Base-by-base conservation (phyloP, 2,797 vertebrate genomes). In the Xenopus petersii region DNA sequence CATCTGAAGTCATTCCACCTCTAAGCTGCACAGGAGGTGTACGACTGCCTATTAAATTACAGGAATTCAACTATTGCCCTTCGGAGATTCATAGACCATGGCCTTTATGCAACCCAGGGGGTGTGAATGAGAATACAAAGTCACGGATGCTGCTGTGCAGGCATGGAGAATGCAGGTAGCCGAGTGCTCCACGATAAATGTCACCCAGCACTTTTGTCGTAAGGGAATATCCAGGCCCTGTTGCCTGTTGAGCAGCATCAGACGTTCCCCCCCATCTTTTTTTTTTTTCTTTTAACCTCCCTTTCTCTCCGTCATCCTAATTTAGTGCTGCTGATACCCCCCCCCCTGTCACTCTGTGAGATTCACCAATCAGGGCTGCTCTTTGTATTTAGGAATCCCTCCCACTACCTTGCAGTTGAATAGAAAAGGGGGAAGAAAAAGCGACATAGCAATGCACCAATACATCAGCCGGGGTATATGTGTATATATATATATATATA, bases 341-440 rank as follows among this genome's bases (percentile, higher is more conserved):
- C 75, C 73, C 73, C 66, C n/a, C 60, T 73, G 75, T 73, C 75
- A 73, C 71, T 78, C 76, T 51, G 51, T 30, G 65, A 63, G n/a
- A 65, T 59, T 42, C 65, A 21, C 76, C 76, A 79, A 79, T 79
- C 76, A 79, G 76, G 71, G 66, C 71, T 24, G 76, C 66, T 64
- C 61, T 64, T 46, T n/a, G 58, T 69, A 66, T 69, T 58, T 10
- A 71, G 74, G 67, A 55, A 79, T 74, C 76, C 76, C 76, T 79
- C 76, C 76, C 76, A 61, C 62, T 79, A 79, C 76, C 76, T 51
- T 79, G 76, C 76, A 79, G 76, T 72, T 79, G 67, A 79, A 79
- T 79, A 79, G 70, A 79, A 74, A 64, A 51, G 17, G 26, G 30
- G 17, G 21, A 55, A 61, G 48, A 71, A 61, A 73, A 64, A 71